Evolutionary conservation across 2,797 vertebrate genomes (phyloP), one percentile per base, ranked within the genome.

Genomic region (Lepus oiostolus): DNA sequence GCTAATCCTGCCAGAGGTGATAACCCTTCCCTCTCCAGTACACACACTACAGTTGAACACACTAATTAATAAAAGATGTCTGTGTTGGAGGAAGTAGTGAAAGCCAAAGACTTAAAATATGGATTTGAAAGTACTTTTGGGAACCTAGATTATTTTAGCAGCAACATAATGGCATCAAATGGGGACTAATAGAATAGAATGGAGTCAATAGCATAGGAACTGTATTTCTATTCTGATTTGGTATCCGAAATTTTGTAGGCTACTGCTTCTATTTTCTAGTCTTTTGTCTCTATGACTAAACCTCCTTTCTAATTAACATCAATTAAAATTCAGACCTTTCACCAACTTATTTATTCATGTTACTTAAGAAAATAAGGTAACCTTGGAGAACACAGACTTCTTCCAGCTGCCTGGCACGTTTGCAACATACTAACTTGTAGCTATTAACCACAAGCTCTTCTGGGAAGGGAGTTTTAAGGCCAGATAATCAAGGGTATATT

Each of bases 201-300:
- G 63, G 52, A 91, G 11, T 71, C 85, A 88, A 93, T 74, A 95
- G 62, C 52, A 52, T n/a, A 90, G 35, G 50, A 90, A 47, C 71
- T 91, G 17, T 88, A 50, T 86, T 92, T 96, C 89, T 92, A 5
- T 93, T 91, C 74, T 87, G 79, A 75, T 81, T 92, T 95, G 92
- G 6, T 88, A 76, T 90, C 62, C 26, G 47, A 83, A 92, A 91
- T 89, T 70, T 72, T 85, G 35, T 75, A 17, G 52, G 86, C 58
- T 32, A 62, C 93, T 24, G 63, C 42, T 88, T 92, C 52, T 71
- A 35, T 77, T 89, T 92, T 21, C 65, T 60, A 93, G 88, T 92
- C 70, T 88, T 77, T 93, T 88, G 87, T 89, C n/a, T 88, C 71
- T 74, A 58, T 54, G 13, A 75, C 67, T 89, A 92, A 95, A 75